Base-by-base conservation (phyloP, 2,113 vertebrate species). In the Trematocara unimaculatum region DNA sequence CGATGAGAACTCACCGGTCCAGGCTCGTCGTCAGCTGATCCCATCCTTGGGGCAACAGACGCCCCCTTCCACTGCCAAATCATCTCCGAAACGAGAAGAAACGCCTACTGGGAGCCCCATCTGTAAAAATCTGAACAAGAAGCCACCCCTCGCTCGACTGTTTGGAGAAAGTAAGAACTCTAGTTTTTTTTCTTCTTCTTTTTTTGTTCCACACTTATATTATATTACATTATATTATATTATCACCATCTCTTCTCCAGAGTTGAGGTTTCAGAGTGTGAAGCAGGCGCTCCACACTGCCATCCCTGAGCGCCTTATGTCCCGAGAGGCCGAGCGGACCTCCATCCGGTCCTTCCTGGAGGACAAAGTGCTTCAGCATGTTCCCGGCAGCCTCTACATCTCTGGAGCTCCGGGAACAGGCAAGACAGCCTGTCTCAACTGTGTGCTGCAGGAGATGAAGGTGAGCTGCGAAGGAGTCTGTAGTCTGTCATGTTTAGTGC, bases 371-470 rank as follows among this genome's bases (percentile, higher is more conserved):
- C 94, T 96, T 72, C 94, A 29, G 5, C 85, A 31, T 3, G 93
- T 80, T 10, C 96, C 98, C 0, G 97, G 97, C 82, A 98, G 98
- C 90, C 97, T 99, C 79, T 99, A 99, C 87, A 95, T 99, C 89
- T 99, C 98, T 0, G 99, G 99, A 18, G 96, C 98, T 1, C 98
- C 99, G 0, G 99, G 99, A 2, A 99, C 98, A 0, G 99, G 98
- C 31, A 99, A 99, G 96, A 99, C 98, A 0, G 99, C 98, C 49
- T 99, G 98, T 55, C 82, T 99, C 88, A 97, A 94, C 96, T 96
- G 97, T 2, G 94, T 98, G 29, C 96, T 99, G 81, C 96, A 97
- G 1, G 97, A 98, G 83, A 95, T 97, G 93, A 93, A 97, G 98
- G 98, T 99, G 81, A 51, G 53, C 7, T 0, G 1, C 2, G 20